A percentile compares a stretch with the other conserved stretches of the same genome.
phyloP scores from a whole-genome alignment of 2,888 invertebrate genomes.

The Neocrepidodera transversa region DNA sequence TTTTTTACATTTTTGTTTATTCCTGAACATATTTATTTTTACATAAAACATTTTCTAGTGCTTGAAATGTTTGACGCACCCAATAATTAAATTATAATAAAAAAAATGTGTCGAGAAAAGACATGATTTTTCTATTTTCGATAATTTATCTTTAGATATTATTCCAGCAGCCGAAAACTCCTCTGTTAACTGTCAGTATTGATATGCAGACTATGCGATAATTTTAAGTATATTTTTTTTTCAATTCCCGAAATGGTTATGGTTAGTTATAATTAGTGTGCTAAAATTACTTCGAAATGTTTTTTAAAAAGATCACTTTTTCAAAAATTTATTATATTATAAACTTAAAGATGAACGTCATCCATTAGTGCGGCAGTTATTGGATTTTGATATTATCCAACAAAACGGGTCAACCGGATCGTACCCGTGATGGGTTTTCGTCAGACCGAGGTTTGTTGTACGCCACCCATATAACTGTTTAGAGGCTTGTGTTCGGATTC shows the following conservation, averaged over 20 bases:
- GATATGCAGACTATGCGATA: slow-evolving; percentile 56
- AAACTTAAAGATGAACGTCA: slow-evolving; percentile 4
- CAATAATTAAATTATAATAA: too few species aligned
- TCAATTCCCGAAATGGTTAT: slow-evolving; percentile 45
- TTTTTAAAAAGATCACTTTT: slow-evolving; percentile 4
- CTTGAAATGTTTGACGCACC: too few species aligned
- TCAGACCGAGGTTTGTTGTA: slow-evolving; percentile 61
- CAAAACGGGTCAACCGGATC: slow-evolving; percentile 49
- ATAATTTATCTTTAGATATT: too few species aligned
- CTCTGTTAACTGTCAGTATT: slow-evolving; percentile 34
- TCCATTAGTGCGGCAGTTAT: background rate
- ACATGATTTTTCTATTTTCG: too few species aligned
- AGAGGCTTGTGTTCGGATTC: slow-evolving; percentile 65
- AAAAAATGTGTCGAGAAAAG: too few species aligned
- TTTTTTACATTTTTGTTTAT: too few species aligned
- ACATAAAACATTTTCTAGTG: too few species aligned
- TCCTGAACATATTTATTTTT: too few species aligned
- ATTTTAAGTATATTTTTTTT: slow-evolving; percentile 42
- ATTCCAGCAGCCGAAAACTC: slow-evolving; percentile 28
- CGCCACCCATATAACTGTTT: slow-evolving; percentile 54
- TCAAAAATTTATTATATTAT: background rate
- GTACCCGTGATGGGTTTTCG: slow-evolving; percentile 35
- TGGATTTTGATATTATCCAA: slow-evolving; percentile 50
- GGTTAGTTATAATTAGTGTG: slow-evolving; percentile 10
- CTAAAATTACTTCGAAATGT: background rate